These are phyloP conservation scores for Leptoteleia sp. DNA, from an alignment of 1,140 invertebrate genomes.

Conservation along the genomic window DNA sequence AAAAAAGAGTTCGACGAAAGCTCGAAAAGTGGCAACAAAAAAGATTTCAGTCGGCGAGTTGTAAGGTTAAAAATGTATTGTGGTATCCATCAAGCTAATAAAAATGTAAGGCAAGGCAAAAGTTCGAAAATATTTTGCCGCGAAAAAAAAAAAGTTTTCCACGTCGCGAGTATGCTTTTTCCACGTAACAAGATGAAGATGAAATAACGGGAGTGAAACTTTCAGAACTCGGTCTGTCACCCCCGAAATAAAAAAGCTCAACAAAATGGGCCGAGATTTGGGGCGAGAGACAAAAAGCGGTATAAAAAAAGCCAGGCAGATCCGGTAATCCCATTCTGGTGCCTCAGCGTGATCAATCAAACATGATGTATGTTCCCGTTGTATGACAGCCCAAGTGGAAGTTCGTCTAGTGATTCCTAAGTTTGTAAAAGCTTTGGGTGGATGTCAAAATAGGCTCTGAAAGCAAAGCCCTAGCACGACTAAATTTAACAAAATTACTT, in stretches of 20 bases:
- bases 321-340: slow-evolving; percentile 56
- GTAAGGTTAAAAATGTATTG: slow-evolving; percentile 60
- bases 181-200: slow-evolving; percentile 55
- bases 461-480: slow-evolving; percentile 41
- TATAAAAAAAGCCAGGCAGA: slow-evolving; percentile 31
- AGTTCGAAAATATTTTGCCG: slow-evolving; percentile 63
- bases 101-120: slow-evolving; percentile 62
- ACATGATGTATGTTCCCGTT: slow-evolving; percentile 61
- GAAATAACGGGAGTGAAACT: slow-evolving; percentile 62
- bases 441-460: slow-evolving; percentile 60
- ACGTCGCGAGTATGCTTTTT: slow-evolving; percentile 49
- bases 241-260: slow-evolving; percentile 50
- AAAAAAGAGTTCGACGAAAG: slow-evolving; percentile 43
- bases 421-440: slow-evolving; percentile 62
- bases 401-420: slow-evolving; percentile 60
- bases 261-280: slow-evolving; percentile 57
- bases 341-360: slow-evolving; percentile 63
- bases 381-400: slow-evolving; percentile 49
- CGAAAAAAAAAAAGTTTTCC: slow-evolving; percentile 50
- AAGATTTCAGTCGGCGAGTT: slow-evolving; percentile 52
- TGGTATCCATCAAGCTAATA: slow-evolving; percentile 67
- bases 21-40: slow-evolving; percentile 54
- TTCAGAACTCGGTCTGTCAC: slow-evolving; percentile 46
- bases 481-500: slow-evolving; percentile 62
- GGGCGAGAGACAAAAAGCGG: slow-evolving; percentile 41